Percentiles rank a stretch among this genome's conserved stretches.
phyloP scores from a whole-genome alignment of 2,797 vertebrate genomes.

The Moxostoma hubbsi region DNA sequence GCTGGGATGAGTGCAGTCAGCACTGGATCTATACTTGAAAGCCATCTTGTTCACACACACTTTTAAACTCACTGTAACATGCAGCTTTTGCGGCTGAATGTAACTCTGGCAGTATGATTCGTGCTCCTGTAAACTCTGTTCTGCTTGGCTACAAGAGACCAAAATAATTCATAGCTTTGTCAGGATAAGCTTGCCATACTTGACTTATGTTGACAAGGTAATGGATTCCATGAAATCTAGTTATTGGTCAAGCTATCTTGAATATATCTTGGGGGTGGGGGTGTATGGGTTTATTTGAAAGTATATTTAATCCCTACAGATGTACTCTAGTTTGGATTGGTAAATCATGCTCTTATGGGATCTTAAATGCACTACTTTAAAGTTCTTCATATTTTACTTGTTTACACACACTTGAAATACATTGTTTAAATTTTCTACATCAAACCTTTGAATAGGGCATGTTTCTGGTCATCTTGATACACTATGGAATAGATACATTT shows the following conservation, averaged over 20 bases:
- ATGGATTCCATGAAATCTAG: background rate
- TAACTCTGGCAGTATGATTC: background rate
- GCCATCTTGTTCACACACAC: background rate
- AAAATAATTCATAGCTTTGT: background rate
- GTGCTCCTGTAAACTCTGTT: background rate
- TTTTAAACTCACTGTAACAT: background rate
- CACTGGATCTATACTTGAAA: conserved; percentile 84
- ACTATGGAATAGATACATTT: background rate
- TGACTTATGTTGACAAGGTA: background rate
- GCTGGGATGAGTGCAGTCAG: conserved; percentile 80
- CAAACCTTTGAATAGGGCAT: background rate
- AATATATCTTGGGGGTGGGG: background rate
- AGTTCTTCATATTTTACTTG: background rate
- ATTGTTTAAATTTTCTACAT: conserved; percentile 33
- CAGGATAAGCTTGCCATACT: background rate
- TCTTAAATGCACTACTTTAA: background rate
- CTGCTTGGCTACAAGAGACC: background rate
- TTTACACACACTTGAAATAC: background rate
- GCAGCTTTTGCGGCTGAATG: background rate
- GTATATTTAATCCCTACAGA: background rate
- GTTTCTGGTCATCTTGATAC: conserved; percentile 3
- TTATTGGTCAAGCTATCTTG: conserved; percentile 14
- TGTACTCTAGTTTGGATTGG: background rate
- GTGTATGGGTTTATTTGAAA: background rate
- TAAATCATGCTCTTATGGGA: background rate